phyloP scores from a whole-genome alignment of 1,140 invertebrate species.

The Temnothorax curvispinosus region DNA sequence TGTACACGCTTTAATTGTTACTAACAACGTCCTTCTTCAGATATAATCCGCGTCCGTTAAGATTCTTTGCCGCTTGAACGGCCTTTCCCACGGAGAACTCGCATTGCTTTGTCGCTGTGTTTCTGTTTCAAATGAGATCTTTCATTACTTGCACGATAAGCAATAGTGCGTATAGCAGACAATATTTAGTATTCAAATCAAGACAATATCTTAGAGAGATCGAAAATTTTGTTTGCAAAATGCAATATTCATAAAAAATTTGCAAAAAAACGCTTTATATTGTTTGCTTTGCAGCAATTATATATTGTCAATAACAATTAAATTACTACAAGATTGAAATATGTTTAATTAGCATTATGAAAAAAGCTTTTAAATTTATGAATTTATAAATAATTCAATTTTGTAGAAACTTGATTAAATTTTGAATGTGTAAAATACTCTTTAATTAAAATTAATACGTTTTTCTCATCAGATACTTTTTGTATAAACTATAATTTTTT shows the following conservation, averaged over 20 bases:
- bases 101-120: constrained; percentile 15
- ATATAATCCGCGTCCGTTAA: constrained; percentile 48
- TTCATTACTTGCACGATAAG: neutral
- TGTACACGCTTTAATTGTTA: constrained; percentile 49
- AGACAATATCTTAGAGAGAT: neutral
- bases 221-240: neutral
- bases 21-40: constrained; percentile 57
- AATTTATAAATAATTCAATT: neutral
- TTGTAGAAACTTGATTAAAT: neutral
- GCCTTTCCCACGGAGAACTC: constrained; percentile 29
- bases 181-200: constrained; percentile 2
- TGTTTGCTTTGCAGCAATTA: neutral
- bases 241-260: neutral
- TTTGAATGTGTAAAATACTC: neutral
- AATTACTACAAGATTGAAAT: neutral
- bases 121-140: neutral
- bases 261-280: no score
- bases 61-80: constrained; percentile 35
- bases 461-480: neutral
- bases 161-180: neutral
- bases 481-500: neutral
- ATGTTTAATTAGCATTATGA: neutral
- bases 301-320: neutral
- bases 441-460: neutral
- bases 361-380: neutral